Evolutionary conservation across 2,797 vertebrate genomes (phyloP), one percentile per base, ranked within the genome.

Genomic region (Crotalus adamanteus): DNA sequence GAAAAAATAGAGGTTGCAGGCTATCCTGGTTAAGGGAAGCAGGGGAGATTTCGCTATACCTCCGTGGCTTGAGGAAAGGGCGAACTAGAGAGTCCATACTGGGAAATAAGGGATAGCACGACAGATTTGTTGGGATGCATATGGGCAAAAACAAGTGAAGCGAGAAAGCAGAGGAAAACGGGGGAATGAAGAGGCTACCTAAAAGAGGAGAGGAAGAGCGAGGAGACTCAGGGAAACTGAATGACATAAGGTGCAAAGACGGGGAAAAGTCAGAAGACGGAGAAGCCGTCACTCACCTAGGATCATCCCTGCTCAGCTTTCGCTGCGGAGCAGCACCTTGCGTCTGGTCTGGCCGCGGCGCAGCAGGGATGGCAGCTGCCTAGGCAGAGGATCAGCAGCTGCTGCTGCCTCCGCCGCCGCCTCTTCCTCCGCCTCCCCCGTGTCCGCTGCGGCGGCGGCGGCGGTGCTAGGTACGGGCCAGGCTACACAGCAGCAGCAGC

Each of bases 301-400:
- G 69, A 94, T 94, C 93, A 94, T 94, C 85, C 88, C 65, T 60
- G 61, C 13, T 88, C 8, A 37, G 86, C 86, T 90, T 57, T 6
- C 87, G 83, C 88, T 83, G 88, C 93, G 85, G 91, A 61, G 91
- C 91, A 90, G 93, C 88, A 91, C 93, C 93, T 91, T 65, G 69
- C 90, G 78, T 91, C 87, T 89, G 69, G 28, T 93, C 73, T 89
- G 86, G 56, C 89, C 69, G 88, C 87, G 73, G 92, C 92, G 88
- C 92, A 90, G 92, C 89, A 90, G 83, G 92, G 89, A 90, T 7
- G 60, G 89, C 83, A 90, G 92, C 61, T 65, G 61, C 92, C 63
- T 9, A 31, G 89, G 88, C 89, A 42, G 42, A 60, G 69, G 89
- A 25, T 28, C 73, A 65, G 89, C 92, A 86, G 92, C 92, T 51